Evolutionary conservation across 2,888 invertebrate species (phyloP).

Genomic region (Drosophila vallismaia): DNA sequence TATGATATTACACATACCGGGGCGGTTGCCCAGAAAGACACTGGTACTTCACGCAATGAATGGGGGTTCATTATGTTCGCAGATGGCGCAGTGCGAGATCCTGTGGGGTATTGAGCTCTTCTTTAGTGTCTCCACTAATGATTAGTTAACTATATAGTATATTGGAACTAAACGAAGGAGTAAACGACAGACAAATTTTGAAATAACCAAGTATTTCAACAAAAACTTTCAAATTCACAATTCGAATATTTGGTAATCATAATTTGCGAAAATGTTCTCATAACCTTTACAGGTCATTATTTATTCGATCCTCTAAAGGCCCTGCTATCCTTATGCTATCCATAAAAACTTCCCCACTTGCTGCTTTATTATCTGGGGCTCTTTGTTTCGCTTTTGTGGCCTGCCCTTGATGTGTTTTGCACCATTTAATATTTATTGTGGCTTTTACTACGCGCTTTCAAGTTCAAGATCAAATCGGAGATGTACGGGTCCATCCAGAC

Average conservation of each 20-base stretch:
- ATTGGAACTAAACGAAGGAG: not conserved
- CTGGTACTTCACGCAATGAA: constrained; percentile 13
- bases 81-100: not conserved
- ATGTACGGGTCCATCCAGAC: constrained; percentile 2
- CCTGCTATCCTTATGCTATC: not conserved
- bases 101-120: not conserved
- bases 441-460: constrained; percentile 57
- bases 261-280: not conserved
- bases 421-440: constrained; percentile 61
- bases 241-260: not conserved
- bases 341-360: constrained; percentile 21
- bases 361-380: constrained; percentile 44
- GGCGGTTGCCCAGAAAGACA: constrained; percentile 15
- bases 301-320: constrained; percentile 12
- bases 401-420: constrained; percentile 54
- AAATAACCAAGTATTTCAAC: not conserved
- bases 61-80: constrained; percentile 4
- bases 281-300: constrained; percentile 32
- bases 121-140: not conserved
- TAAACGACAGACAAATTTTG: not conserved
- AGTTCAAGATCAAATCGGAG: constrained; percentile 55
- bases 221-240: not conserved
- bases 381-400: constrained; percentile 37
- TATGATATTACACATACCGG: constrained; percentile 59
- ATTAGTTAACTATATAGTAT: not conserved